Evolutionary conservation across 2,797 vertebrate species (phyloP), one percentile per base, ranked within the genome.

Genomic region (Phaenicophaeus curvirostris): DNA sequence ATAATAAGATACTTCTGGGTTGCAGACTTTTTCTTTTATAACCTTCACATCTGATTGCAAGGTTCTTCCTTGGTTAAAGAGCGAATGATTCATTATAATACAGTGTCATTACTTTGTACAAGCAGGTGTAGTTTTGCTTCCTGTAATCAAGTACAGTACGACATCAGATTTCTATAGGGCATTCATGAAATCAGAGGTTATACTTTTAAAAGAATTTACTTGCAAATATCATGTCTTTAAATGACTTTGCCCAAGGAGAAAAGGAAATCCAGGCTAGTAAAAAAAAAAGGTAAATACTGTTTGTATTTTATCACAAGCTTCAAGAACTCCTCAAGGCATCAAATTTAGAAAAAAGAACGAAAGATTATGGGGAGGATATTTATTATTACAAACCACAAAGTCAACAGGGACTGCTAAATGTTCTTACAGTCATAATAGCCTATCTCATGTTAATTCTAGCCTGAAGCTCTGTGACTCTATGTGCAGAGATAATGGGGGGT

Each of bases 391-490:
- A 96, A 97, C 94, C 65, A 80, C 91, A 62, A 95, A 98, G 97
- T 98, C 98, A 98, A 97, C 90, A 94, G 98, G 98, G 98, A 98
- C 91, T 96, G 78, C 95, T 98, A 98, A 98, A 97, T 97, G 97
- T 97, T 98, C 97, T 97, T 98, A 97, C 94, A 94, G 92, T 94
- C 93, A 58, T 98, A 98, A 98, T 98, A 98, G 98, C 97, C 97
- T 97, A 96, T 97, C 97, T 98, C 97, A 96, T 98, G 97, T 96
- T 98, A 98, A 98, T 98, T 98, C 98, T 98, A 98, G 98, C 98
- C 98, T 33, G 97, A 96, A 98, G 98, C 97, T 97, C 95, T 93
- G 78, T 97, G 95, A 97, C 97, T 97, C 92, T 96, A 97, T 97
- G 96, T 98, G 95, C 91, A 90, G 94, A 97, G 97, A 98, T 98